These are phyloP conservation scores for Rhabdornis inornatus DNA, from an alignment of 2,113 vertebrate genomes.

Conservation along the genomic window DNA sequence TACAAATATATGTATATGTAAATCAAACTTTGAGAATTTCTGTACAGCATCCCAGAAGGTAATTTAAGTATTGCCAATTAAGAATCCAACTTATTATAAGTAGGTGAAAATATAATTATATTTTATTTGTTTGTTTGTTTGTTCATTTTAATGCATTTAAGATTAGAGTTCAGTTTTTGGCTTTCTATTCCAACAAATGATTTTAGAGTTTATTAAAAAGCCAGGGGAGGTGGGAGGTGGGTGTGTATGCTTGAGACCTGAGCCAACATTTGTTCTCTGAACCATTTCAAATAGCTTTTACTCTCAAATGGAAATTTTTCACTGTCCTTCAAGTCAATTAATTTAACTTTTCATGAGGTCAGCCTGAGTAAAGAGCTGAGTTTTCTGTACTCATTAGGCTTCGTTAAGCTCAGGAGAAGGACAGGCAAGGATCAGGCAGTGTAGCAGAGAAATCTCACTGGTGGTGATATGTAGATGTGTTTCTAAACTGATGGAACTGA, in stretches of 20 bases:
- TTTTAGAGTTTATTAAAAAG: not conserved
- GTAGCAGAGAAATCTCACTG: not conserved
- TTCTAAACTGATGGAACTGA: not conserved
- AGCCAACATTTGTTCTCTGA: not conserved
- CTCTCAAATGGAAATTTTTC: not conserved
- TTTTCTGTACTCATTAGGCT: not conserved
- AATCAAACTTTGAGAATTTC: not conserved
- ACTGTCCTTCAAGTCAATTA: not conserved
- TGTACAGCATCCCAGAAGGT: not conserved
- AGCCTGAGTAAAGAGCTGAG: not conserved
- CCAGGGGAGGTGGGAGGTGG: rapidly evolving
- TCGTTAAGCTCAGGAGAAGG: not conserved
- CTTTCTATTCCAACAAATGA: not conserved
- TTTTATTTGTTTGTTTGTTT: not conserved
- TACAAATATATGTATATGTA: not conserved
- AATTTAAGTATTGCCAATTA: not conserved
- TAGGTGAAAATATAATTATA: not conserved
- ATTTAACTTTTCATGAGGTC: not conserved
- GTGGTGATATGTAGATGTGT: not conserved
- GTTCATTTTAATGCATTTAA: not conserved
- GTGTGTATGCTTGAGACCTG: not conserved
- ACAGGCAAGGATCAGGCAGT: not conserved
- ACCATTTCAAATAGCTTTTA: not conserved
- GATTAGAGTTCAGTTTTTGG: not conserved
- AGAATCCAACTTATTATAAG: not conserved